phyloP scores from a whole-genome alignment of 2,113 vertebrate genomes.

The Ciconia maguari region DNA sequence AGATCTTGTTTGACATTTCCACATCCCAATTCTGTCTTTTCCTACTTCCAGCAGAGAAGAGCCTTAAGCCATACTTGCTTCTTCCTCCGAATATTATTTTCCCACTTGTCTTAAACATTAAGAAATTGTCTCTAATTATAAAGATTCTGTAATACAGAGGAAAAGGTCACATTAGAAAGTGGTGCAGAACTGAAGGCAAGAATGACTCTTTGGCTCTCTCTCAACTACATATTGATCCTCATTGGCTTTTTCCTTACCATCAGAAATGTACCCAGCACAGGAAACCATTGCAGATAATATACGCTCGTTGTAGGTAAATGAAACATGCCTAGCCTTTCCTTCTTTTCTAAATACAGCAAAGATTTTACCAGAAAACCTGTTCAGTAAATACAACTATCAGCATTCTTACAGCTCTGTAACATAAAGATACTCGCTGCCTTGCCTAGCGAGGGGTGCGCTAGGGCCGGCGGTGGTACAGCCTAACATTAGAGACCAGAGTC shows the following conservation, averaged over 20 bases:
- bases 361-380: background rate
- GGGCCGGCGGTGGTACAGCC: background rate
- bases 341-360: background rate
- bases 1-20: background rate
- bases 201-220: background rate
- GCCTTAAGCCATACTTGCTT: background rate
- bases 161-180: background rate
- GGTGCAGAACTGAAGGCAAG: background rate
- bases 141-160: background rate
- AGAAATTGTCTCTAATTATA: background rate
- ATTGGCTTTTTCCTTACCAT: background rate
- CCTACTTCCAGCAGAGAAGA: background rate
- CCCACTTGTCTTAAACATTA: background rate
- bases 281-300: background rate
- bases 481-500: background rate
- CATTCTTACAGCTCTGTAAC: background rate
- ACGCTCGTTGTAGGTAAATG: background rate
- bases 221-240: background rate
- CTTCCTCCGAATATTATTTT: background rate
- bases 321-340: background rate
- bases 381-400: background rate
- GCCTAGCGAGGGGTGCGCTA: accelerated
- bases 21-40: background rate
- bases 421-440: background rate
- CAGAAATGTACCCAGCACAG: background rate